Evolutionary conservation across 2,888 invertebrate genomes (phyloP), one percentile per base, ranked within the genome.

Genomic region (Coremacera marginata): DNA sequence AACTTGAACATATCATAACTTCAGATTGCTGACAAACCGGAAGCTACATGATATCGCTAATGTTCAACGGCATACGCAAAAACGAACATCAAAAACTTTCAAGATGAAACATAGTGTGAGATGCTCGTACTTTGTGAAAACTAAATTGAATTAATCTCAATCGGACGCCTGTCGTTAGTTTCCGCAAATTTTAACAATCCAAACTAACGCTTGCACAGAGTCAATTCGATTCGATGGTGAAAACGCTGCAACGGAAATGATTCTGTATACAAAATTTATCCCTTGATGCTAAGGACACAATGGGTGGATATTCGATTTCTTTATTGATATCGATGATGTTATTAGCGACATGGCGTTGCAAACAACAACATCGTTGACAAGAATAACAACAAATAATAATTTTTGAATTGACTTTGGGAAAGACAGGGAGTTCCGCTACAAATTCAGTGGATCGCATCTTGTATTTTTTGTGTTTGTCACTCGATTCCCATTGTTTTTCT

Each of bases 111-210:
- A 62, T 5, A 34, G 14, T 22, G 51, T 14, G 27, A 19, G 51
- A 51, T n/a, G 9, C 65, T 27, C 34, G 60, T 62, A 37, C 34
- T 65, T 5, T 65, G 63, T 34, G 37, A 22, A 78, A 81, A 79
- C 82, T 82, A 86, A 88, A 88, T 87, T 87, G 88, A 88, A 88
- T 88, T 88, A 88, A 88, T 88, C 86, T 88, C 88, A 88, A 88
- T 88, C 88, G 88, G 85, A 84, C 88, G 88, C 85, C 88, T 87
- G 89, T 86, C 88, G 87, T 84, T 85, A 80, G 81, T 80, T 80
- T 81, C 82, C 82, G 81, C 81, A 63, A 80, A 82, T 68, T 14
- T 51, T 51, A 22, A 51, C 68, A 68, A 27, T 25, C 67, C 9
- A 49, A 71, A 62, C 72, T 62, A 22, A n/a, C 49, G 62, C 25